These are phyloP conservation scores for Hyposoter didymator DNA, from an alignment of 2,888 invertebrate species.

Conservation along the genomic window DNA sequence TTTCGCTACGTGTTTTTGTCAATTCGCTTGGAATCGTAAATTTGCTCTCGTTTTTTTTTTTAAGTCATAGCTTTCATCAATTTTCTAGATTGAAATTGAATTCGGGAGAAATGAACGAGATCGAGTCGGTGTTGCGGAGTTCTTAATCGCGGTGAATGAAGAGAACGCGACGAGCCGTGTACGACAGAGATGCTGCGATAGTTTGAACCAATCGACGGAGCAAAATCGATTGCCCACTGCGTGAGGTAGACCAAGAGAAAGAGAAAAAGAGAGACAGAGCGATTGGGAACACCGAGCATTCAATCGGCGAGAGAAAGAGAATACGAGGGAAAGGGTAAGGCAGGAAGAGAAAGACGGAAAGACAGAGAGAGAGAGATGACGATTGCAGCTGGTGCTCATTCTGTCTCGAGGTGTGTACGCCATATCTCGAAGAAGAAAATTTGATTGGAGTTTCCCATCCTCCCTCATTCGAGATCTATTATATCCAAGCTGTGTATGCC, in stretches of 20 bases:
- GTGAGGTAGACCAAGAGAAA: slow-evolving; percentile 7
- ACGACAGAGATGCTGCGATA: slow-evolving; percentile 37
- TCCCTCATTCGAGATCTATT: slow-evolving; percentile 54
- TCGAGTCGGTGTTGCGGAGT: slow-evolving; percentile 51
- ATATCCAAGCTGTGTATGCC: slow-evolving; percentile 46
- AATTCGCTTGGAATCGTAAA: slow-evolving; percentile 20
- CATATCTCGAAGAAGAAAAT: slow-evolving; percentile 54
- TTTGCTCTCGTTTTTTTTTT: slow-evolving; percentile 20
- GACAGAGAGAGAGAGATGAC: slow-evolving; percentile 47
- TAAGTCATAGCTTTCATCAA: slow-evolving; percentile 36
- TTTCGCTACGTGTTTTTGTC: slow-evolving; percentile 30
- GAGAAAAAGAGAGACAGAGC: slow-evolving; percentile 22
- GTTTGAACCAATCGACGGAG: slow-evolving; percentile 58
- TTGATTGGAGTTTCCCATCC: slow-evolving; percentile 58
- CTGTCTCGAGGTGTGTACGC: slow-evolving; percentile 37
- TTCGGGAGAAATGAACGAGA: slow-evolving; percentile 45
- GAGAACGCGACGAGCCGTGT: slow-evolving; percentile 48
- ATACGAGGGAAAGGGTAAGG: slow-evolving; percentile 8
- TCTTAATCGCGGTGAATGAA: slow-evolving; percentile 63
- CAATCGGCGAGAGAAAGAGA: neutral
- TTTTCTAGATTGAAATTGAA: slow-evolving; percentile 52
- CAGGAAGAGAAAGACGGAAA: slow-evolving; percentile 24
- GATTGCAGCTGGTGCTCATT: slow-evolving; percentile 63
- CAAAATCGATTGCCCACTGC: slow-evolving; percentile 62
- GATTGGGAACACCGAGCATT: neutral